phyloP scores from a whole-genome alignment of 1,140 invertebrate genomes.

The Drosophila chauvacae region DNA sequence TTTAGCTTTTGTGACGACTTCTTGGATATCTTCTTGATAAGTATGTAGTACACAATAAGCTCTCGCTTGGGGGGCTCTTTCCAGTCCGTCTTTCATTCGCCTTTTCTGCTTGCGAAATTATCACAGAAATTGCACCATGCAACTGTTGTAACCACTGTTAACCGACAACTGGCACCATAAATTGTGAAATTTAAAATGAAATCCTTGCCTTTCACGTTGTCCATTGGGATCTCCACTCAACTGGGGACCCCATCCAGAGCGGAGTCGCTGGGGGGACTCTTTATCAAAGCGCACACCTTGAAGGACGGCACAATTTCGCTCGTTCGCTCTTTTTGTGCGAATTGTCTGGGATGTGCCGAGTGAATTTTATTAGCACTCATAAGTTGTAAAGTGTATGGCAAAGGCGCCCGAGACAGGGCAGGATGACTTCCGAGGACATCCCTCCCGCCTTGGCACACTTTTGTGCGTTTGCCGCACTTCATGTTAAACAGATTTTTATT shows the following conservation, averaged over 20 bases:
- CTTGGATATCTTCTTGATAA: slow-evolving; percentile 12
- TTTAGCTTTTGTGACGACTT: not conserved
- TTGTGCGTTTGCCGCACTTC: slow-evolving; percentile 63
- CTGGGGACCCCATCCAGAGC: slow-evolving; percentile 14
- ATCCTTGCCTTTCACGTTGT: slow-evolving; percentile 51
- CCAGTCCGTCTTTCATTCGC: slow-evolving; percentile 7
- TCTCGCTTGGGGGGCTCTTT: slow-evolving; percentile 16
- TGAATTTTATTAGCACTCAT: slow-evolving; percentile 80
- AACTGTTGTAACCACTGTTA: slow-evolving; percentile 45
- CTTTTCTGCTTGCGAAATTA: slow-evolving; percentile 53
- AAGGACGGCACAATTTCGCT: slow-evolving; percentile 45
- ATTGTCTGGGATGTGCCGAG: slow-evolving; percentile 66
- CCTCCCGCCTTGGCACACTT: slow-evolving; percentile 48
- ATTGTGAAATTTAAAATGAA: slow-evolving; percentile 58
- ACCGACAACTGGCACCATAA: slow-evolving; percentile 30
- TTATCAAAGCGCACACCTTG: slow-evolving; percentile 69
- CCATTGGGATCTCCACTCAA: slow-evolving; percentile 26
- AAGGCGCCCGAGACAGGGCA: slow-evolving; percentile 31
- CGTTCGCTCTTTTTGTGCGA: slow-evolving; percentile 23
- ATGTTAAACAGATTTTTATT: slow-evolving; percentile 82
- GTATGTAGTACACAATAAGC: slow-evolving; percentile 42
- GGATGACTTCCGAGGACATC: slow-evolving; percentile 33
- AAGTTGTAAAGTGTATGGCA: slow-evolving; percentile 78
- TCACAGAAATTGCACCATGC: slow-evolving; percentile 64
- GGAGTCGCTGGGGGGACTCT: slow-evolving; percentile 15